Evolutionary conservation across 2,797 vertebrate species (phyloP).

Genomic region (Morus bassanus): DNA sequence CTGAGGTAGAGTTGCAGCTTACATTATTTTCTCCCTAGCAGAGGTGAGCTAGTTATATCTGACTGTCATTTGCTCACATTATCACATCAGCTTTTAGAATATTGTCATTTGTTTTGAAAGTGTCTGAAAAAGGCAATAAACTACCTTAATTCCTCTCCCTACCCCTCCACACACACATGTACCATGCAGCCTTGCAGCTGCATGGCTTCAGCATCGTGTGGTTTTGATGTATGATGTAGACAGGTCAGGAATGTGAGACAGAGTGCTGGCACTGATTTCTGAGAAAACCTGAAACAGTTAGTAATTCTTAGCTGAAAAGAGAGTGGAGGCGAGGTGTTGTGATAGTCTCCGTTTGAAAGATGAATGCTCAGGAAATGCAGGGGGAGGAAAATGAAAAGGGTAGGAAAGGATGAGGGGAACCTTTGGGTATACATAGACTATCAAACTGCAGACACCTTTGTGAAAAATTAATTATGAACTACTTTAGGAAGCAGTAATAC

Average conservation of each 20-base stretch:
- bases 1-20: background rate
- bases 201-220: accelerated
- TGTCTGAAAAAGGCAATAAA: background rate
- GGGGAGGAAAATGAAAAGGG: background rate
- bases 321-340: accelerated
- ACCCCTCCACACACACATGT: accelerated
- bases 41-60: background rate
- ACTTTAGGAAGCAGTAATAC: background rate
- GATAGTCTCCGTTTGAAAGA: background rate
- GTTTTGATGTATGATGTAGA: background rate
- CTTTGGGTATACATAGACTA: background rate
- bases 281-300: background rate
- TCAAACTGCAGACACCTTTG: background rate
- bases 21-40: background rate
- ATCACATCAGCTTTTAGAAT: background rate
- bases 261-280: background rate
- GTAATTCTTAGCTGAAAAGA: background rate
- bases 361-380: background rate
- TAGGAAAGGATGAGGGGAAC: background rate
- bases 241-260: background rate
- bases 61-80: background rate
- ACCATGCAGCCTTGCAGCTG: background rate
- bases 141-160: background rate
- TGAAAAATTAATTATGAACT: background rate
- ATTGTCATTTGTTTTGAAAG: background rate